Base-by-base conservation (phyloP, 2,888 invertebrate species). In the Caenorhabditis afra region DNA sequence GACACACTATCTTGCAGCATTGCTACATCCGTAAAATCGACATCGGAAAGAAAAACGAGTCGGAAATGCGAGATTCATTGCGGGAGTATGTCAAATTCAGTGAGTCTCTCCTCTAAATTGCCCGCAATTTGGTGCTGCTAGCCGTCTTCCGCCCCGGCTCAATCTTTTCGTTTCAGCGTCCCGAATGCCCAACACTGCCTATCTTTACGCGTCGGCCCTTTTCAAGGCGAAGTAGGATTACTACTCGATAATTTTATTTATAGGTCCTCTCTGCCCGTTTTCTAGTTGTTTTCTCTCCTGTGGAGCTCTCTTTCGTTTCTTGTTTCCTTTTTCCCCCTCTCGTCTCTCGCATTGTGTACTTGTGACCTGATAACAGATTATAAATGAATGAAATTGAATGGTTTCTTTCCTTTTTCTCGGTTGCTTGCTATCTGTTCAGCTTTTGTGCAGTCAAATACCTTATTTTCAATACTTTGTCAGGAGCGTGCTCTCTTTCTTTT, bases 21-120 rank as follows among this genome's bases (percentile, higher is more conserved):
- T 77, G 79, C 73, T 83, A 81, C 78, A 81, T 87, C 53, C 85
- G 87, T 8, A 82, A 85, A 35, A 70, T 87, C 23, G 79, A 84
- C 45, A 86, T 84, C 70, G 66, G 65, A n/a, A 70, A 71, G 39
- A 73, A 78, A 39, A 76, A 55, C 12, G 79, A 77, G 35, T 68
- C 70, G 18, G 81, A 86, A 70, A 79, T 86, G 73, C 81, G 79
- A 14, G 53, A 70, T 39, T 70, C 76, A 22, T 65, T 87, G 18
- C 45, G 58, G 23, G 61, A 78, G 35, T 87, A 86, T 84, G 57
- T 80, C 53, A 70, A 74, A 61, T 78, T 76, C 55, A 71, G 84
- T 84, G 53, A 78, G 81, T 75, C 7, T 22, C n/a, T 53, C 22
- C 18, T 11, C 14, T n/a, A 12, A 45, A 53, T 65, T 53, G 37